A percentile compares a stretch with the other conserved stretches of the same genome.
Evolutionary conservation across 2,888 invertebrate genomes (phyloP).

Genomic region (Acrobasis repandana): DNA sequence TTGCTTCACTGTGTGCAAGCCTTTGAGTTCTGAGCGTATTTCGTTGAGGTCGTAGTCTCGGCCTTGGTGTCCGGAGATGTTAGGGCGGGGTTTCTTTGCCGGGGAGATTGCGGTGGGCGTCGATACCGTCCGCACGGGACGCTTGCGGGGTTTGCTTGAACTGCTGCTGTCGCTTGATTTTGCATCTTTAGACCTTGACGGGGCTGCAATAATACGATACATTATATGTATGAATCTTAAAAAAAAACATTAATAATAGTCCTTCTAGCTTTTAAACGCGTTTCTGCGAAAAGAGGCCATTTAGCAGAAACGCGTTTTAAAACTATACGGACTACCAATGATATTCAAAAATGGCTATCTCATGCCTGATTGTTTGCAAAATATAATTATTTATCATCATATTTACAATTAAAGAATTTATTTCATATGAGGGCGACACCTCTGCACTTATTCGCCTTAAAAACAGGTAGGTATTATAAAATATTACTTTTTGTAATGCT

Average conservation of each 20-base stretch:
- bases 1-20: slow-evolving; percentile 83
- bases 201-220: slow-evolving; percentile 45
- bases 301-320: too few relatives aligned
- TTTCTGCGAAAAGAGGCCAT: too few relatives aligned
- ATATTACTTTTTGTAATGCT: slow-evolving; percentile 55
- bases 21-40: slow-evolving; percentile 92
- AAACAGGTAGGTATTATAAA: not conserved
- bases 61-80: slow-evolving; percentile 56
- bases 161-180: slow-evolving; percentile 72
- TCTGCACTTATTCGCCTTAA: too few relatives aligned
- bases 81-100: slow-evolving; percentile 62
- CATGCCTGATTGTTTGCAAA: too few relatives aligned
- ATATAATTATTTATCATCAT: too few relatives aligned
- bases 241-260: too few relatives aligned
- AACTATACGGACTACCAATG: too few relatives aligned
- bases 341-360: too few relatives aligned
- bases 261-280: too few relatives aligned
- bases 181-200: slow-evolving; percentile 63
- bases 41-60: slow-evolving; percentile 93
- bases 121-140: slow-evolving; percentile 62
- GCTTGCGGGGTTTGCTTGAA: slow-evolving; percentile 69
- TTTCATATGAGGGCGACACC: too few relatives aligned
- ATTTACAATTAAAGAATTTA: too few relatives aligned
- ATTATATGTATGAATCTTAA: too few relatives aligned
- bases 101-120: slow-evolving; percentile 63